These are phyloP conservation scores for Clarias gariepinus DNA, from an alignment of 2,113 vertebrate genomes.

Conservation along the genomic window DNA sequence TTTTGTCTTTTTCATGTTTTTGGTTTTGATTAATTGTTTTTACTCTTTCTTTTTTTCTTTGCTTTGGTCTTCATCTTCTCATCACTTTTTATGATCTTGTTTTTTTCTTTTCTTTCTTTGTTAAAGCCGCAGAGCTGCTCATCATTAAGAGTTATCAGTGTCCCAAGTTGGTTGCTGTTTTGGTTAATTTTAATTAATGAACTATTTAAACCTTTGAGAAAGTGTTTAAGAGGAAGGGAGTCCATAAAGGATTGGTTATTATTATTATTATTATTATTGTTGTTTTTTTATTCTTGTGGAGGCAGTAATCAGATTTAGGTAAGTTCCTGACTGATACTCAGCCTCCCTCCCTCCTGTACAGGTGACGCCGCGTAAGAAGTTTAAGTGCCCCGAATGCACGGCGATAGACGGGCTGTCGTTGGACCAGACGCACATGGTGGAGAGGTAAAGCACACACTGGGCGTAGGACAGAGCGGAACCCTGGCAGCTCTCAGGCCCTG, in stretches of 20 bases:
- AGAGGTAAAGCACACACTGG: conserved; percentile 74
- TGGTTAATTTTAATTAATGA: neutral
- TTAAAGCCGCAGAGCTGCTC: neutral
- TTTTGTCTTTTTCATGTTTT: neutral
- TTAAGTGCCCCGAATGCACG: conserved; percentile 98
- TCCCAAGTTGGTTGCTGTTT: neutral
- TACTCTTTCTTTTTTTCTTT: too few relatives aligned
- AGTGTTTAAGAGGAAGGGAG: neutral
- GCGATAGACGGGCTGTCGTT: conserved; percentile 95
- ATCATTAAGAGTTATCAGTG: conserved; percentile 28
- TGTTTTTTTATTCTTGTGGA: neutral
- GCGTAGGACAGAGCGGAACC: conserved; percentile 10
- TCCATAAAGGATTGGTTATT: neutral
- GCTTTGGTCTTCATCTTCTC: too few relatives aligned
- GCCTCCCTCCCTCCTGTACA: conserved; percentile 52
- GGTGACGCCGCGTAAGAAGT: conserved; percentile 98
- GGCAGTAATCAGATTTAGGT: neutral
- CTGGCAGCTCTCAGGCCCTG: conserved; percentile 43
- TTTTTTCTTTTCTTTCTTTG: neutral
- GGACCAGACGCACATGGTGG: conserved; percentile 99
- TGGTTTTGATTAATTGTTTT: too few relatives aligned
- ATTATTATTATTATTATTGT: conserved; percentile 27
- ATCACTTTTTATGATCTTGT: neutral
- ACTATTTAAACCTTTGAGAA: neutral
- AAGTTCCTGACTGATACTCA: neutral